Conservation (phyloP, 2,113 vertebrate species). For the Cynocephalus volans region DNA sequence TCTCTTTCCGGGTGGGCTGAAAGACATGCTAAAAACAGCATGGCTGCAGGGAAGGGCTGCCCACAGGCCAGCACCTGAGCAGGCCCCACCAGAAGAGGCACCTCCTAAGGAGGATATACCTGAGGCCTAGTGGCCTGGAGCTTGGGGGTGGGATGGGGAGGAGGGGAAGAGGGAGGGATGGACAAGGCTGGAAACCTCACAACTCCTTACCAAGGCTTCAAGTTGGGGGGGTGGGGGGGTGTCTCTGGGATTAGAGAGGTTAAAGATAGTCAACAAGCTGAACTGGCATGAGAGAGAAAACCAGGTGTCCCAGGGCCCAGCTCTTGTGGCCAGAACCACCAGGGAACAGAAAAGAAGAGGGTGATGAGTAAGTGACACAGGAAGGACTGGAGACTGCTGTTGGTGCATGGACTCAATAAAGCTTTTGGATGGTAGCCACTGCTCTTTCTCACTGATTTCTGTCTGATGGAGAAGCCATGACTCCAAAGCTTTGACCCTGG, state of each 20-base stretch:
- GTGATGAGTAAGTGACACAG: neutral
- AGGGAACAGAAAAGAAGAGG: neutral
- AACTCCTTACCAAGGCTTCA: neutral
- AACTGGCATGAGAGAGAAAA: neutral
- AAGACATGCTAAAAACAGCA: constrained; percentile 88
- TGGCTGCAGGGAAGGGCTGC: constrained; percentile 73
- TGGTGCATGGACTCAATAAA: constrained; percentile 70
- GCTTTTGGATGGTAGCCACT: constrained; percentile 37
- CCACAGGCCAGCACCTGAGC: constrained; percentile 56
- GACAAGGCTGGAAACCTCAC: neutral
- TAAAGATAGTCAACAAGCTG: neutral
- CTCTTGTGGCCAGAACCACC: neutral
- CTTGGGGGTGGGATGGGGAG: accelerated
- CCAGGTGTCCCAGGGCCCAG: neutral
- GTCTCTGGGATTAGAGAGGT: neutral
- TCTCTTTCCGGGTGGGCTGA: constrained; percentile 91
- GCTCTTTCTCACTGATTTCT: constrained; percentile 1
- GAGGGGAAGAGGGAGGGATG: neutral
- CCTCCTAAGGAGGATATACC: constrained; percentile 46
- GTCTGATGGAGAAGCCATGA: neutral
- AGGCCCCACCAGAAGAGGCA: constrained; percentile 39
- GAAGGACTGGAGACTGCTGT: neutral
- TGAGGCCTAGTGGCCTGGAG: constrained; percentile 62
- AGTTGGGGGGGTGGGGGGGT: neutral
- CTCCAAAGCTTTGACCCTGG: neutral